Evolutionary conservation across 64 coral and sea anemone genomes (phyloP), one percentile per base, ranked within the genome.

Genomic region (Astreopora myriophthalma): DNA sequence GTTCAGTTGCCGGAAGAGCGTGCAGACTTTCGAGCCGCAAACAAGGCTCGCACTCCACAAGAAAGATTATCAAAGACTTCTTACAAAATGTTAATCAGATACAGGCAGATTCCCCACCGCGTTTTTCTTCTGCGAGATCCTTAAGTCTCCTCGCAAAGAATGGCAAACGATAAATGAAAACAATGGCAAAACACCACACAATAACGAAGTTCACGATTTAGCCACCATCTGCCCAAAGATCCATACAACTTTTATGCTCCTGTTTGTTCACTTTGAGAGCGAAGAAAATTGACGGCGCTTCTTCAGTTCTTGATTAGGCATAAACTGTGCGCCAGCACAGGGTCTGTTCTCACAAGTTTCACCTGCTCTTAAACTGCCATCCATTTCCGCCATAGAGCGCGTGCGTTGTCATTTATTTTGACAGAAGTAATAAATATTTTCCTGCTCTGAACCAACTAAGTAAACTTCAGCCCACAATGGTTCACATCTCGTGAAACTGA

Each of bases 281-380:
- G 55, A 83, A 20, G 10, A 83, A 83, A 83, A 64, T 83, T 83
- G 79, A 65, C 61, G 65, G 27, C 60, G 1, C 42, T n/a, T 51
- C 52, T 25, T 78, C 75, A 46, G n/a, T n/a, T n/a, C 46, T 30
- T 83, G 55, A 64, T 83, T 38, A 83, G 57, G 32, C 33, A 22
- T 27, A 63, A 61, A 83, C 79, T 34, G 34, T 33, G 33, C 57
- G 22, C 23, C 20, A 34, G 17, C 31, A 57, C 8, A 79, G 48
- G 22, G 79, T 80, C 49, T 80, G 79, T 65, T 83, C 75, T 64
- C 34, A 83, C 29, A 83, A 83, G 19, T 83, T 83, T 83, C 79
- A 83, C 79, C 79, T 83, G 79, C 13, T 23, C 34, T 33, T 11
- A 24, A 65, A 65, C 14, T 65, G 55, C 33, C 79, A 64, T 20